Base-by-base conservation (phyloP, 2,113 vertebrate species). In the Asarcornis scutulata region DNA sequence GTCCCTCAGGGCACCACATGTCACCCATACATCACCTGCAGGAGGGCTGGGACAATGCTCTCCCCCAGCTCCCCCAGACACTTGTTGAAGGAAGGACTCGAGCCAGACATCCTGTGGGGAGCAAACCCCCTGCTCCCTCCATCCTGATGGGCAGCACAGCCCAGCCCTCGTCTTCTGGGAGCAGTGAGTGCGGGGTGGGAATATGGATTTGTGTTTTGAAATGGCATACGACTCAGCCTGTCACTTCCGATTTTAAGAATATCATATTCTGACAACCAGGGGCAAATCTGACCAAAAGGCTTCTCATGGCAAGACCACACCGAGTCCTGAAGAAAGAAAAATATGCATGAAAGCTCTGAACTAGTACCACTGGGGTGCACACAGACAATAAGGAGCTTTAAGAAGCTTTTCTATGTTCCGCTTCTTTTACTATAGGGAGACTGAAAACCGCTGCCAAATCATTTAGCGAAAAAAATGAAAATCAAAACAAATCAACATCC, bases 41-140 rank as follows among this genome's bases (percentile, higher is more conserved):
- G 11, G 0, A 72, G 31, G 27, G 25, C 64, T 50, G 31, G 34
- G 48, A 32, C 31, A 73, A 11, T 0, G 1, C 1, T 0, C 0
- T 1, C 5, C 21, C 2, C 1, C 0, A 1, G 52, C 22, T 72
- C 21, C 46, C 20, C 9, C 13, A 38, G 38, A 55, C 25, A 20
- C 5, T 0, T 0, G 2, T 48, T 1, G 7, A 82, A 62, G 31
- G 63, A 79, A 17, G 48, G 48, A 2, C 0, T 0, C 5, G 48
- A 60, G 29, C 32, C 36, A 84, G 64, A 38, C 0, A 2, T 9
- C 62, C 56, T 5, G 3, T 8, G 13, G 52, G 50, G 44, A 66
- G 25, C 68, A 59, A 62, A 66, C 9, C 17, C 0, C 3, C 48
- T 50, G 46, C 46, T 8, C 3, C 40, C 42, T 34, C 44, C 6